Percentiles rank a stretch among this genome's conserved stretches.
phyloP scores from a whole-genome alignment of 2,797 vertebrate species.

The Ciconia nigra region DNA sequence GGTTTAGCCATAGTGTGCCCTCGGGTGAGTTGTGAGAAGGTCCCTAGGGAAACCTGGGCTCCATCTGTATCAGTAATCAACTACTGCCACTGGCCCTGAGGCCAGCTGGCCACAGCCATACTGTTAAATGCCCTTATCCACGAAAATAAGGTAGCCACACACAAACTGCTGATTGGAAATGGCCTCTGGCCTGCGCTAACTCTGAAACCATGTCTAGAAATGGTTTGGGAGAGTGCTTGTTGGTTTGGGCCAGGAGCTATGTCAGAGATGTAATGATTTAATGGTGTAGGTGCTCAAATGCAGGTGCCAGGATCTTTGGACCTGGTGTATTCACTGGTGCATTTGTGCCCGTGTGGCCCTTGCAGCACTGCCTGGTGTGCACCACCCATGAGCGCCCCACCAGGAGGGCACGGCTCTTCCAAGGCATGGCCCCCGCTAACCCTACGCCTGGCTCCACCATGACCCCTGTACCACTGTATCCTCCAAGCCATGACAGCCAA shows the following conservation, averaged over 20 bases:
- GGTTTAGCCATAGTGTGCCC: not conserved
- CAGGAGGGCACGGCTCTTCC: not conserved
- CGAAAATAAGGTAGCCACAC: not conserved
- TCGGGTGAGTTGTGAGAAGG: not conserved
- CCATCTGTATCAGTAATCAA: not conserved
- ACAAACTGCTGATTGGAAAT: not conserved
- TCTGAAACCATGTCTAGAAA: not conserved
- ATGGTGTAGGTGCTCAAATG: rapidly evolving
- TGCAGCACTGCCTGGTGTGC: not conserved
- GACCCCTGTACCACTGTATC: not conserved
- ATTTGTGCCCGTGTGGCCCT: rapidly evolving
- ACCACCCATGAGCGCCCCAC: too few species aligned
- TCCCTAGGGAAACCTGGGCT: not conserved
- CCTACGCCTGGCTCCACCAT: rapidly evolving
- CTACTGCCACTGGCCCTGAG: not conserved
- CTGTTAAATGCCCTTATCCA: not conserved
- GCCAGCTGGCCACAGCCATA: not conserved
- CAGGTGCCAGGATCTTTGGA: not conserved
- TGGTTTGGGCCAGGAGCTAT: not conserved
- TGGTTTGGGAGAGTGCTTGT: not conserved
- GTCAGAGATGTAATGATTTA: not conserved
- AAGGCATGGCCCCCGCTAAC: rapidly evolving
- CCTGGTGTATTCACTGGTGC: too few species aligned
- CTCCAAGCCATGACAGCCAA: rapidly evolving
- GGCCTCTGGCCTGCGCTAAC: not conserved